Evolutionary conservation across 2,113 vertebrate genomes (phyloP).

Genomic region (Neogobius melanostomus): DNA sequence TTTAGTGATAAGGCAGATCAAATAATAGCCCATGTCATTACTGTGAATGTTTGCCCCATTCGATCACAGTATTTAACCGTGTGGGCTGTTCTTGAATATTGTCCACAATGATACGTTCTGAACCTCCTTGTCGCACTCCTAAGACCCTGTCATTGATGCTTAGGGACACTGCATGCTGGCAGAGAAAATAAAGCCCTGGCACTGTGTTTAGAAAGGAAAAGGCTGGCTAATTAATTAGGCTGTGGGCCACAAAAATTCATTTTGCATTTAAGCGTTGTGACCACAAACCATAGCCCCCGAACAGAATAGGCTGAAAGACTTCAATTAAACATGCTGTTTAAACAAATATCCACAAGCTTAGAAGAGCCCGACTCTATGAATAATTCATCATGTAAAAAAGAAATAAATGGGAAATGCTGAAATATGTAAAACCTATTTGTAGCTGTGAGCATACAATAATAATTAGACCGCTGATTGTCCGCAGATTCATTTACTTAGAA

Average conservation of each 20-base stretch:
- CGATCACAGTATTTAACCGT: background rate
- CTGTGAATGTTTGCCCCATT: background rate
- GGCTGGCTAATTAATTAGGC: constrained; percentile 73
- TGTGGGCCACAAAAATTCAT: constrained; percentile 70
- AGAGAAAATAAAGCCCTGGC: constrained; percentile 46
- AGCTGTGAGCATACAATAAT: constrained; percentile 65
- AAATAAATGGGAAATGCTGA: constrained; percentile 67
- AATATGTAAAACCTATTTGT: constrained; percentile 68
- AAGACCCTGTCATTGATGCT: constrained; percentile 61
- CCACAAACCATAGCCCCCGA: constrained; percentile 66
- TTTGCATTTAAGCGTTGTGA: constrained; percentile 66
- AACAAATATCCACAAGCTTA: constrained; percentile 75
- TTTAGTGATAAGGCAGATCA: background rate
- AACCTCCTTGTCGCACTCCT: constrained; percentile 20
- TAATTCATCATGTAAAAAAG: constrained; percentile 58
- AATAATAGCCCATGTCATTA: background rate
- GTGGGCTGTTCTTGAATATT: background rate
- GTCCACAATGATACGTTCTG: background rate
- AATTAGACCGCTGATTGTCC: constrained; percentile 57
- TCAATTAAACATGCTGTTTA: constrained; percentile 78
- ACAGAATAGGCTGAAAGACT: constrained; percentile 69
- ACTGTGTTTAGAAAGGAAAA: constrained; percentile 45
- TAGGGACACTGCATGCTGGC: constrained; percentile 30
- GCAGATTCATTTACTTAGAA: constrained; percentile 58
- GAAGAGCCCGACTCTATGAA: constrained; percentile 55